Evolutionary conservation across 2,113 vertebrate species (phyloP).

Genomic region (Oenanthe oenanthe): DNA sequence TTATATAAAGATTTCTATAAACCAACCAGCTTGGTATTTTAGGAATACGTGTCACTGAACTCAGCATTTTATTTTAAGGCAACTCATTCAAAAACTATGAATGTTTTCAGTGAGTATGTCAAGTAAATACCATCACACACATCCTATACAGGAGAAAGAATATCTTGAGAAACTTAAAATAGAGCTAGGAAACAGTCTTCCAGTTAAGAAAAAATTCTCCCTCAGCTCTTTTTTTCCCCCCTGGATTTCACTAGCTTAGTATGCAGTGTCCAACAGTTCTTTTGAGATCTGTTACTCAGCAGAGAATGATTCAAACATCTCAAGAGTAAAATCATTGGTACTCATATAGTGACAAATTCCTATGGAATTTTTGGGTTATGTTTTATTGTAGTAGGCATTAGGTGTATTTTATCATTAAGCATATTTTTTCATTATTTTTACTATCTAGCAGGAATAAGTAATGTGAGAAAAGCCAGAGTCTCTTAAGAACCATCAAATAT

Average conservation of each 20-base stretch:
- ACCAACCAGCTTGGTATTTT: neutral
- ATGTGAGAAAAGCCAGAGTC: neutral
- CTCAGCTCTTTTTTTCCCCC: neutral
- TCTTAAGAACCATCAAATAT: neutral
- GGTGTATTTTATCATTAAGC: neutral
- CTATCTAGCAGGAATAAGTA: neutral
- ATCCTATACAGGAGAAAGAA: neutral
- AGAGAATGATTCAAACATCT: neutral
- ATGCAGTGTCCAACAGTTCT: neutral
- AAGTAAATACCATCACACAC: neutral
- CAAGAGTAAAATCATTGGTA: neutral
- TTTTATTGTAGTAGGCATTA: neutral
- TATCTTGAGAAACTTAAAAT: neutral
- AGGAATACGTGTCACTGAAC: neutral
- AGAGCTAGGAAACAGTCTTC: neutral
- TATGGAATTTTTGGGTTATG: neutral
- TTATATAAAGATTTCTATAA: neutral
- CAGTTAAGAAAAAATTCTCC: neutral
- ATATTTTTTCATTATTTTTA: neutral
- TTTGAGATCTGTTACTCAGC: neutral
- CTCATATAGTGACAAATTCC: neutral
- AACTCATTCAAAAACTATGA: slow-evolving; percentile 1
- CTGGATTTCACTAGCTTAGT: neutral
- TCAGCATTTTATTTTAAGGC: neutral
- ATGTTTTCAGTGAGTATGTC: neutral